These are phyloP conservation scores for Diorhabda elongata DNA, from an alignment of 1,140 invertebrate species.

Conservation along the genomic window DNA sequence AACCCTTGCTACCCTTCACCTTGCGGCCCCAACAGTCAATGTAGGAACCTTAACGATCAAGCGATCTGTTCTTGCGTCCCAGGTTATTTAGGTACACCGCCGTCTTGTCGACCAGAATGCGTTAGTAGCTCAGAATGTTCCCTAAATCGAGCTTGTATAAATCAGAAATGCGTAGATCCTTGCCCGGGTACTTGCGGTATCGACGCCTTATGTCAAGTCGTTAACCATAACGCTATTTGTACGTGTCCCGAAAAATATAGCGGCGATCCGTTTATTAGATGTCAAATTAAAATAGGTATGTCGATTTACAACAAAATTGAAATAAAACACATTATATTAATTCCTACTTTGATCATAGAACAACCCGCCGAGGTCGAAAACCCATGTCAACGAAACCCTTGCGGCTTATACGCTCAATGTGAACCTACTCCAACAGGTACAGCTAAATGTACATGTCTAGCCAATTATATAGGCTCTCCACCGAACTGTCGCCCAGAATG, in stretches of 20 bases:
- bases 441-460: conserved; percentile 59
- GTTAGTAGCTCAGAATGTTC: conserved; percentile 62
- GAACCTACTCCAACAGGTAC: conserved; percentile 52
- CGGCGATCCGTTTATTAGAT: conserved; percentile 64
- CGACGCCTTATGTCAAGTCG: conserved; percentile 63
- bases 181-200: conserved; percentile 65
- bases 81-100: conserved; percentile 68
- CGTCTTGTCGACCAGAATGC: conserved; percentile 67
- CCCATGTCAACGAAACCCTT: conserved; percentile 71
- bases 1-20: conserved; percentile 69
- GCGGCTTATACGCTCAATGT: conserved; percentile 71
- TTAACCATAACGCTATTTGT: conserved; percentile 66
- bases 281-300: conserved; percentile 45
- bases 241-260: conserved; percentile 59
- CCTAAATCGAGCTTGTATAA: conserved; percentile 58
- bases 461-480: conserved; percentile 60
- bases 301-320: conserved; percentile 8
- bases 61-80: conserved; percentile 71
- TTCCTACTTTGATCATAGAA: neutral
- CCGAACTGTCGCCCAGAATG: conserved; percentile 68
- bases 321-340: neutral
- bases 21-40: conserved; percentile 75
- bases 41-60: conserved; percentile 63
- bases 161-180: conserved; percentile 65
- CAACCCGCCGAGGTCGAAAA: conserved; percentile 43